Conservation (phyloP, 2,113 vertebrate genomes). For the Diglossa brunneiventris region DNA sequence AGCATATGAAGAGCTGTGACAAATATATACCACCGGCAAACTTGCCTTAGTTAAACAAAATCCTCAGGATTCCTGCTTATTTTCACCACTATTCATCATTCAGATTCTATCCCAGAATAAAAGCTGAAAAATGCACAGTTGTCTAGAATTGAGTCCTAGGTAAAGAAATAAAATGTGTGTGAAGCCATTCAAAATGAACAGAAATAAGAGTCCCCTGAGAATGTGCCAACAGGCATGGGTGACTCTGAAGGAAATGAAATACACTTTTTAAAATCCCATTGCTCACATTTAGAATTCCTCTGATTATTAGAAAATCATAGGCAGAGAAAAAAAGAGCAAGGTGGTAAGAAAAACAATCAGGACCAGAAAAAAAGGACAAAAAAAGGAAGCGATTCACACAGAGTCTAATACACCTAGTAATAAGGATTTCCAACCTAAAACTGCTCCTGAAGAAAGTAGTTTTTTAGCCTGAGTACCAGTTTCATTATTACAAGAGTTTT, state of each 20-base stretch:
- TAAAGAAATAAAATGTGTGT: not conserved
- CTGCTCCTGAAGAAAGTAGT: not conserved
- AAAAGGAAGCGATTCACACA: not conserved
- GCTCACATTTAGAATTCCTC: not conserved
- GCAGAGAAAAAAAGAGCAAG: not conserved
- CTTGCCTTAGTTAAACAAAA: slow-evolving; percentile 2
- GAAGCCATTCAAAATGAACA: not conserved
- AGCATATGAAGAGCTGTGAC: not conserved
- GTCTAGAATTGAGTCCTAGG: not conserved
- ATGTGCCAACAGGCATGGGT: not conserved
- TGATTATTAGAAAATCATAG: not conserved
- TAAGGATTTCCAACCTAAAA: not conserved
- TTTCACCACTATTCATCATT: not conserved
- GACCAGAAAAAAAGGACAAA: not conserved
- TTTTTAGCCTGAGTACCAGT: not conserved
- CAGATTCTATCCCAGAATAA: not conserved
- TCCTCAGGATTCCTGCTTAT: not conserved
- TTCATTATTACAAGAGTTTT: fast-evolving
- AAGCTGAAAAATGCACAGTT: not conserved
- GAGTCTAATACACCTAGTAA: not conserved
- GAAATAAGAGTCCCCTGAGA: not conserved
- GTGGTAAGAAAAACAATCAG: not conserved
- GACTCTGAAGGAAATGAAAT: not conserved
- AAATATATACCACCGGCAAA: not conserved
- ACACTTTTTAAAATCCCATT: not conserved